Evolutionary conservation across 2,113 vertebrate species (phyloP).

Genomic region (Mungos mungo): DNA sequence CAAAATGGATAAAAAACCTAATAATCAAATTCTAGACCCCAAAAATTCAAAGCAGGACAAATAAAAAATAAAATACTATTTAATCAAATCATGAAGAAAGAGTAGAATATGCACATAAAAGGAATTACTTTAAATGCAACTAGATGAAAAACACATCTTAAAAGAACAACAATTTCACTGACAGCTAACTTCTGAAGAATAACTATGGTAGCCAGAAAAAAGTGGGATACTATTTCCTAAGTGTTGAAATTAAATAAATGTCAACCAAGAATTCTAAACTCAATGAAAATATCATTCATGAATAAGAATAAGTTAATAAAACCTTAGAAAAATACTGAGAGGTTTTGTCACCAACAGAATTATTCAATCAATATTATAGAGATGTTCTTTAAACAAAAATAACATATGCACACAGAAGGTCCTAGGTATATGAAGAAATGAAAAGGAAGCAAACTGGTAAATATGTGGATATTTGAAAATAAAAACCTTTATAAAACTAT

Average conservation of each 20-base stretch:
- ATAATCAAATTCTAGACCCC: background rate
- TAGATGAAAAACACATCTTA: background rate
- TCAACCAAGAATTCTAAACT: background rate
- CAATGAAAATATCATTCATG: background rate
- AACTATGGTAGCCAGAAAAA: background rate
- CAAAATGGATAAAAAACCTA: background rate
- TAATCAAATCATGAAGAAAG: background rate
- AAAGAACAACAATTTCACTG: background rate
- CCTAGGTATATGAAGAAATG: background rate
- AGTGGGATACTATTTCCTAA: background rate
- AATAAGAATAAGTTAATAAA: background rate
- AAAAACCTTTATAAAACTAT: background rate
- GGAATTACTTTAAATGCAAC: background rate
- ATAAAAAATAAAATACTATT: background rate
- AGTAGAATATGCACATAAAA: background rate
- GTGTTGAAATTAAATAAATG: background rate
- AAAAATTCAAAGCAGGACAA: background rate
- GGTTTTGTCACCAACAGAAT: background rate
- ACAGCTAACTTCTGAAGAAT: background rate
- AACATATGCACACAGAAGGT: background rate
- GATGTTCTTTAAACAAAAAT: background rate
- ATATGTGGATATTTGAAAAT: background rate
- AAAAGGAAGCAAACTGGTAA: conserved; percentile 7
- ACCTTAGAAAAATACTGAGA: background rate
- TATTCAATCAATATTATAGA: background rate